Evolutionary conservation across 2,888 invertebrate species (phyloP), one percentile per base, ranked within the genome.

Genomic region (Troilus luridus): DNA sequence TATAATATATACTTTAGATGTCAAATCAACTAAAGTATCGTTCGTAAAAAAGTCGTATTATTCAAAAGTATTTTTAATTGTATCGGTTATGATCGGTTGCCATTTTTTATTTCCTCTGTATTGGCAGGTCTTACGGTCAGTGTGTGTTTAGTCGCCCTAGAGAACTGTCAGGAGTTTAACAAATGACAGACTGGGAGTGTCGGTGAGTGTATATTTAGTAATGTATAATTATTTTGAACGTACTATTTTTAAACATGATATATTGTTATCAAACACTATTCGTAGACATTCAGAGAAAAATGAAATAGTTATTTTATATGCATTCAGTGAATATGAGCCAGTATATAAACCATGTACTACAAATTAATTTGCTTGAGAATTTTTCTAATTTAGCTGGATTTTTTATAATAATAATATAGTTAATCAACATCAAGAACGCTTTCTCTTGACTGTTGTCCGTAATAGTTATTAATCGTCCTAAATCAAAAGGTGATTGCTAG

Each of bases 111-210:
- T 77, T 77, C 41, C 41, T 77, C 27, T 41, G 17, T 77, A 77
- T 77, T 77, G 72, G 72, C 72, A 77, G 41, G 72, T 17, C 72
- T 41, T 77, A 17, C 6, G 72, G 17, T 41, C 72, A 41, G 72
- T 77, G 72, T 77, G 72, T 77, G 72, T 77, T 77, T 77, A 77
- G 72, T 77, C 72, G 17, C 27, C 72, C 17, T 77, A 77, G 72
- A 77, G 72, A 27, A 77, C 24, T 77, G 72, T 77, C 72, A 17
- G 72, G 72, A 17, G 27, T 27, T 27, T 77, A 41, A 77, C 72
- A 77, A 27, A 77, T 77, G 72, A 77, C 72, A 77, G 72, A 27
- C 41, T 72, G n/a, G n/a, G 14, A 17, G 27, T 27, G 72, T 72
- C 41, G 72, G 72, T 77, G 41, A 27, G 72, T 77, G 27, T 77